Percentiles rank a stretch among this genome's conserved stretches.
These are phyloP conservation scores for Cynopterus sphinx DNA, from an alignment of 2,797 vertebrate genomes.

Conservation along the genomic window DNA sequence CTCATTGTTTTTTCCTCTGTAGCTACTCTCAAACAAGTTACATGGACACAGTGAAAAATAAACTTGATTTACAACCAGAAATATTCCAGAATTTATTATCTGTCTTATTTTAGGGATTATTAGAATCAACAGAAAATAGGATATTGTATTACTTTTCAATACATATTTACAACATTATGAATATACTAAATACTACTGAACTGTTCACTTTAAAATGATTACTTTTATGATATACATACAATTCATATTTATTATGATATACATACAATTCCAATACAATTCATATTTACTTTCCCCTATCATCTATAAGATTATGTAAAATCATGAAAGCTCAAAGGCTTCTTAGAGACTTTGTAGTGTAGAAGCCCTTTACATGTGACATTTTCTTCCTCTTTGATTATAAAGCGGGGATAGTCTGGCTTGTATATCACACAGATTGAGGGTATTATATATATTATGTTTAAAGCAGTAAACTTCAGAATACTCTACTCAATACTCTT, in stretches of 20 bases:
- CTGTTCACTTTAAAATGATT: neutral
- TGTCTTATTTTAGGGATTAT: neutral
- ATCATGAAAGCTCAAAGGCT: neutral
- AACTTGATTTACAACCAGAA: neutral
- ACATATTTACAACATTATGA: neutral
- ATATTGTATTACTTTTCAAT: neutral
- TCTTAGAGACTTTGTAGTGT: neutral
- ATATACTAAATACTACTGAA: too few species aligned
- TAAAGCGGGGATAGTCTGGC: neutral
- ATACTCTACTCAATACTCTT: neutral
- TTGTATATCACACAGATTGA: neutral
- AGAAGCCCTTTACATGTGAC: neutral
- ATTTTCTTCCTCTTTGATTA: neutral
- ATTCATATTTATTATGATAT: too few species aligned
- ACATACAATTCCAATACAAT: too few species aligned
- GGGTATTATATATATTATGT: neutral
- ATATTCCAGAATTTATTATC: conserved; percentile 6
- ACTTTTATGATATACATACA: neutral
- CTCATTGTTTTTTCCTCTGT: neutral
- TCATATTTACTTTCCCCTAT: neutral
- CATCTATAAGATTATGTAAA: neutral
- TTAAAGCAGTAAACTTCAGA: neutral
- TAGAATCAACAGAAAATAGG: neutral
- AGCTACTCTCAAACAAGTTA: neutral
- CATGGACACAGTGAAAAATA: neutral